phyloP scores from a whole-genome alignment of 2,797 vertebrate genomes.

The Intellagama lesueurii region DNA sequence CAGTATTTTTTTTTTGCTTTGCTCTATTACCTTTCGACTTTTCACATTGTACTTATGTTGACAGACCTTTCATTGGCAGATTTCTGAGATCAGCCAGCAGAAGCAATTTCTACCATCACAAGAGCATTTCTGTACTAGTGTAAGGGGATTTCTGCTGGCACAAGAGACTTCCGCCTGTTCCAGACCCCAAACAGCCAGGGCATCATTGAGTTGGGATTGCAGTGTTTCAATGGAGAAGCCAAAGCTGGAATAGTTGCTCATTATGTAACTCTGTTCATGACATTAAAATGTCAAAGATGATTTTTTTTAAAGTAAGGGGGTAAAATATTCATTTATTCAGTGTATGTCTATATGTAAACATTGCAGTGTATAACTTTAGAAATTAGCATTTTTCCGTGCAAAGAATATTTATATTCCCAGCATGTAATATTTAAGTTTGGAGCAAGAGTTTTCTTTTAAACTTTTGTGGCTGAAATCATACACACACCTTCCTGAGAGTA shows the following conservation, averaged over 20 bases:
- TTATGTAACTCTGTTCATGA: not conserved
- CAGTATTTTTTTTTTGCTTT: too few relatives aligned
- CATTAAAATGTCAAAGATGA: not conserved
- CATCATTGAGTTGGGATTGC: too few relatives aligned
- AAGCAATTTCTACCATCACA: too few relatives aligned
- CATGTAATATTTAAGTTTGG: not conserved
- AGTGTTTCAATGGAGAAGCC: not conserved
- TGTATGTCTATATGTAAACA: not conserved
- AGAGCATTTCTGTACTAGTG: too few relatives aligned
- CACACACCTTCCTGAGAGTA: not conserved
- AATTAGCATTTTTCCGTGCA: not conserved
- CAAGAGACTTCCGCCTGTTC: too few relatives aligned
- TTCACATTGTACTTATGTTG: too few relatives aligned
- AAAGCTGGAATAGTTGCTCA: not conserved
- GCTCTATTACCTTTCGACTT: too few relatives aligned
- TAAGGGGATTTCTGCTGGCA: too few relatives aligned
- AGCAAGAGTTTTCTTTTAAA: not conserved
- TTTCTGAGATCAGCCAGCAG: too few relatives aligned
- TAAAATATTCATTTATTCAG: conserved; percentile 2
- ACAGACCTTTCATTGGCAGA: too few relatives aligned
- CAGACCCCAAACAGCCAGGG: too few relatives aligned
- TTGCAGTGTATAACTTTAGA: not conserved
- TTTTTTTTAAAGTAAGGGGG: not conserved
- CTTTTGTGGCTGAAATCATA: not conserved
- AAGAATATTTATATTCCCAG: not conserved